These are phyloP conservation scores for Cavia aperea DNA, from an alignment of 2,113 vertebrate genomes.

Conservation along the genomic window DNA sequence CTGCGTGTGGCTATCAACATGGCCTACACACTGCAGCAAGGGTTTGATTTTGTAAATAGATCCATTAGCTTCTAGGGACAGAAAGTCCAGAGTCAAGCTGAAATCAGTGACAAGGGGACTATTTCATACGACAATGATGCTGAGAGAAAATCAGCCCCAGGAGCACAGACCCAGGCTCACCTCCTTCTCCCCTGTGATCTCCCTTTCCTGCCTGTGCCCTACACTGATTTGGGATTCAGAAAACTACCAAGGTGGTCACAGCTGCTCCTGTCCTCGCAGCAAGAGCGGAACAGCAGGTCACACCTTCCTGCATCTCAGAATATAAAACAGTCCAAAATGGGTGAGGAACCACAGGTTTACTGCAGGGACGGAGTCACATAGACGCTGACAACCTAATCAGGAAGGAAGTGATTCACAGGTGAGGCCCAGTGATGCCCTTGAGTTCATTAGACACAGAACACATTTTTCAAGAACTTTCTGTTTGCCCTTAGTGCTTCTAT, in stretches of 20 bases:
- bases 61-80: neutral
- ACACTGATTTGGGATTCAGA: neutral
- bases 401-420: slow-evolving; percentile 20
- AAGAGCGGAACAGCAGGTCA: neutral
- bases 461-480: slow-evolving; percentile 23
- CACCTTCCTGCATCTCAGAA: neutral
- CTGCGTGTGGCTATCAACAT: neutral
- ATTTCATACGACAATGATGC: neutral
- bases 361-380: neutral
- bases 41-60: neutral
- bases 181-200: neutral
- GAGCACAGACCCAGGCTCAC: neutral
- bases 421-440: neutral
- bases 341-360: neutral
- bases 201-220: neutral
- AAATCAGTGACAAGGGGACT: neutral
- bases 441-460: slow-evolving; percentile 23
- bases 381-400: neutral
- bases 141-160: neutral
- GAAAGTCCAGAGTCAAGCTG: neutral
- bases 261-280: neutral
- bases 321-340: neutral
- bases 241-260: neutral
- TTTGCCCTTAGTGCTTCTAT: neutral
- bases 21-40: neutral